A percentile compares a stretch with the other conserved stretches of the same genome.
Evolutionary conservation across 2,888 invertebrate species (phyloP).

Genomic region (Rhingia rostrata): DNA sequence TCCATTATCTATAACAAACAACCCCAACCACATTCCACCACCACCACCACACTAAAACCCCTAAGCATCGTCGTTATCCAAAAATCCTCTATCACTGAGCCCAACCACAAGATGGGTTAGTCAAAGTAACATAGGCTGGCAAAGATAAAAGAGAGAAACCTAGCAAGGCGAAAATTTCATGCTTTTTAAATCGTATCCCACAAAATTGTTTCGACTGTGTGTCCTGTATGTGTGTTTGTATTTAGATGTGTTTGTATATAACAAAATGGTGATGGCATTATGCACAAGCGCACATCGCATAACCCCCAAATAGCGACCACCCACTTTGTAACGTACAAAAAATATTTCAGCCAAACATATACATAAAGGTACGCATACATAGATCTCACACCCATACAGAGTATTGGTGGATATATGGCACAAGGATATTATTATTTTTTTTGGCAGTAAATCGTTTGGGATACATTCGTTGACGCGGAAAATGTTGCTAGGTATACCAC

Average conservation of each 20-base stretch:
- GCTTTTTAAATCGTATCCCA: constrained; percentile 34
- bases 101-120: constrained; percentile 28
- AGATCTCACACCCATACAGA: neutral
- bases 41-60: neutral
- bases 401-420: neutral
- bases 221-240: constrained; percentile 2
- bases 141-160: neutral
- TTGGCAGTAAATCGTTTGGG: neutral
- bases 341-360: neutral
- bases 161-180: constrained; percentile 29
- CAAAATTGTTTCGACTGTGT: neutral
- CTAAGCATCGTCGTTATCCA: neutral
- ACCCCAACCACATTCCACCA: neutral
- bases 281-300: constrained; percentile 67
- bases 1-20: neutral
- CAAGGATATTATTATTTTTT: constrained; percentile 3
- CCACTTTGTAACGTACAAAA: constrained; percentile 47
- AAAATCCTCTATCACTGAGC: neutral
- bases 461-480: constrained; percentile 25
- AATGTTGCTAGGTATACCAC: neutral
- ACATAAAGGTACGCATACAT: neutral
- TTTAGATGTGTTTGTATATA: no score
- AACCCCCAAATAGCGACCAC: constrained; percentile 52
- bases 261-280: constrained; percentile 63
- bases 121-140: neutral